Conservation (phyloP, 1,140 invertebrate genomes). For the Rhopalosiphum padi region DNA sequence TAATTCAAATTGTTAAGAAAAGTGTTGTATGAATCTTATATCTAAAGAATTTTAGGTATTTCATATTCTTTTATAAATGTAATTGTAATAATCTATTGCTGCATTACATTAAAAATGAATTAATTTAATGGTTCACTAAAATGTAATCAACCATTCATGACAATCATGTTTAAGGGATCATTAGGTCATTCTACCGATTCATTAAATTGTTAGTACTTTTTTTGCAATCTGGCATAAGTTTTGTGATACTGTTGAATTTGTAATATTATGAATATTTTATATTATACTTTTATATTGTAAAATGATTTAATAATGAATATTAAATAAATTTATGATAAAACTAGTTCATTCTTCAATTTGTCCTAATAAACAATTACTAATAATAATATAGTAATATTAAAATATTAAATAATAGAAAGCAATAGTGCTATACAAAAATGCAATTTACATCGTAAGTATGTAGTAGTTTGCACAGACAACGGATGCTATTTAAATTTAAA, state of each 20-base stretch:
- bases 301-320: not conserved
- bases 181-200: not conserved
- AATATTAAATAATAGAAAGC: not conserved
- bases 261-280: not conserved
- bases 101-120: not conserved
- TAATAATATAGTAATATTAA: no score
- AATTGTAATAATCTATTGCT: not conserved
- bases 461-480: not conserved
- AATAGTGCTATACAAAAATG: not conserved
- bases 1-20: not conserved
- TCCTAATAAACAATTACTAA: not conserved
- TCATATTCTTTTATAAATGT: constrained; percentile 1
- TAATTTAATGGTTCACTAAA: not conserved
- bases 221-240: not conserved
- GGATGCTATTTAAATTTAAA: not conserved
- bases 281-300: not conserved
- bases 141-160: not conserved
- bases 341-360: not conserved
- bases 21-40: not conserved
- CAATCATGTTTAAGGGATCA: not conserved
- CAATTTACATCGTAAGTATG: not conserved
- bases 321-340: not conserved
- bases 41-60: not conserved
- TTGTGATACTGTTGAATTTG: not conserved
- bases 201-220: not conserved